Conservation (phyloP, 2,888 invertebrate species). For the Halictus quadricinctus region DNA sequence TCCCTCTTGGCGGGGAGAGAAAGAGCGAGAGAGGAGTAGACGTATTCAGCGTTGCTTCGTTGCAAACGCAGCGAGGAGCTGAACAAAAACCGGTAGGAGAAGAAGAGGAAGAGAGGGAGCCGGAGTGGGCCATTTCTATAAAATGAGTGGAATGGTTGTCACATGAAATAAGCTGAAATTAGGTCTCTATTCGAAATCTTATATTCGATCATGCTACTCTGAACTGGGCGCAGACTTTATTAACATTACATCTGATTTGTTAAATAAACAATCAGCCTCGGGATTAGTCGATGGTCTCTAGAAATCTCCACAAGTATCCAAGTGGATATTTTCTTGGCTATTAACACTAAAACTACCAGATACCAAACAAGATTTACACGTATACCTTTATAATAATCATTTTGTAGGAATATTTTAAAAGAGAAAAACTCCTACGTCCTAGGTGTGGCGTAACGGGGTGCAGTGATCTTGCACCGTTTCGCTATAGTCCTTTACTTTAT, state of each 20-base stretch:
- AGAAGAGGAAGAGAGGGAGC: neutral
- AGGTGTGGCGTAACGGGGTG: too few species aligned
- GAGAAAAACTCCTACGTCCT: too few species aligned
- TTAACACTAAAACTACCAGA: too few species aligned
- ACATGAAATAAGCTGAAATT: neutral
- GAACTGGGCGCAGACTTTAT: neutral
- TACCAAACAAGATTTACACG: too few species aligned
- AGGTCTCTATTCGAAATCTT: neutral
- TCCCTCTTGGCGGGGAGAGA: neutral
- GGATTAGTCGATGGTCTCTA: too few species aligned
- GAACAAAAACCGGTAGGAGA: neutral
- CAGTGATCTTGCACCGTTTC: too few species aligned
- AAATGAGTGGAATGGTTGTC: neutral
- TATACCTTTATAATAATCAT: too few species aligned
- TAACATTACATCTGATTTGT: neutral
- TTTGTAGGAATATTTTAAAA: too few species aligned
- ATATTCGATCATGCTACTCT: neutral
- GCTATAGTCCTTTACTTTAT: too few species aligned
- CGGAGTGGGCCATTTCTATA: neutral
- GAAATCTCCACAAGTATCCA: too few species aligned
- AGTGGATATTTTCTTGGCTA: too few species aligned
- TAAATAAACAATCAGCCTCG: neutral
- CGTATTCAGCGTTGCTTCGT: conserved; percentile 1
- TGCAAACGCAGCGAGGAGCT: neutral
- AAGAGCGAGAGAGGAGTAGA: conserved; percentile 1